Percentiles rank a stretch among this genome's conserved stretches.
Evolutionary conservation across 1,140 invertebrate genomes (phyloP).

Genomic region (Eupristina koningsbergeri): DNA sequence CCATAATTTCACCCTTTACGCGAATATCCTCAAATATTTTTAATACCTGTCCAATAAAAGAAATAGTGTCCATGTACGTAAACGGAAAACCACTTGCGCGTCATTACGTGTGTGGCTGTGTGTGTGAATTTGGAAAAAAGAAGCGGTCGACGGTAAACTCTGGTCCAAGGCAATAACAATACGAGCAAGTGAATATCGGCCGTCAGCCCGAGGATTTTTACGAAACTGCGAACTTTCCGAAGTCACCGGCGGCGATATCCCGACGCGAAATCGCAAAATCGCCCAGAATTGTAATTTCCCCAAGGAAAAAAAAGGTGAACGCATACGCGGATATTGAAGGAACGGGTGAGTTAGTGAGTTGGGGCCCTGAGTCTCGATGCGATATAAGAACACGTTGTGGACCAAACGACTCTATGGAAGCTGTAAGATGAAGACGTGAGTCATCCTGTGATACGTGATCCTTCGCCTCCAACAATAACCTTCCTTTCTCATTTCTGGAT

Average conservation of each 20-base stretch:
- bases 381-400: neutral
- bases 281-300: slow-evolving; percentile 42
- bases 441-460: slow-evolving; percentile 58
- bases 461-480: slow-evolving; percentile 3
- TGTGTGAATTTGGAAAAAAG: too few relatives aligned
- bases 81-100: too few relatives aligned
- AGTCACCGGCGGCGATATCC: neutral
- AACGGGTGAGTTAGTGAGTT: neutral
- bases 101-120: too few relatives aligned
- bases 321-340: neutral
- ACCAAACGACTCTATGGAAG: slow-evolving; percentile 56
- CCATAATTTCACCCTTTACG: too few relatives aligned
- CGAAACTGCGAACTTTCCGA: slow-evolving; percentile 32
- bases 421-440: slow-evolving; percentile 59
- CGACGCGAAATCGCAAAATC: slow-evolving; percentile 38
- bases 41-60: too few relatives aligned
- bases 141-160: too few relatives aligned
- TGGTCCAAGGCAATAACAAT: neutral
- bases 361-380: neutral
- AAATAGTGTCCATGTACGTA: too few relatives aligned
- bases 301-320: neutral
- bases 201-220: neutral
- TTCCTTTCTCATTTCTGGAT: neutral
- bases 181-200: neutral
- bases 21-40: too few relatives aligned